Base-by-base conservation (phyloP, 2,797 vertebrate genomes). In the Coendou prehensilis region DNA sequence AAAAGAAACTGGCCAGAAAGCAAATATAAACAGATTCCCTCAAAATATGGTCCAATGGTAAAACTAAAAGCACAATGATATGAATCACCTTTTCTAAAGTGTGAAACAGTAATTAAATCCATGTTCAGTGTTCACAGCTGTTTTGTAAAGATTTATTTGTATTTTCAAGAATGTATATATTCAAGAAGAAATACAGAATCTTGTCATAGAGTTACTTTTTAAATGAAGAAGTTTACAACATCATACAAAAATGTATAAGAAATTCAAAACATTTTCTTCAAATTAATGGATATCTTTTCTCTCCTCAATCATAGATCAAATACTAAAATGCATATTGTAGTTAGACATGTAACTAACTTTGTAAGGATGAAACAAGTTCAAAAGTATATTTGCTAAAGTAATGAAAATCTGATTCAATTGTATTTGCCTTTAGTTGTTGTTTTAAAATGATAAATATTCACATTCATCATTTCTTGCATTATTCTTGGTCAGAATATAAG, bases 61-160 rank as follows among this genome's bases (percentile, higher is more conserved):
- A 85, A 41, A 79, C 15, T 78, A 18, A 91, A 63, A 89, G 47
- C 3, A 59, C 1, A 33, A 30, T 18, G 67, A 20, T 14, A 54
- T 64, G 13, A 89, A 50, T 56, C 6, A 81, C 3, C 7, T 59
- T 89, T 86, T 59, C 54, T 78, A 88, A 78, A 54, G 0, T 54
- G 71, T 17, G 28, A 45, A 81, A 63, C 5, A 82, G 69, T 54
- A 59, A 63, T 3, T 18, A 96, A 94, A 79, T 26, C 61, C 23
- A 37, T 69, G 73, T 86, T 75, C 20, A 96, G 2, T 8, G 4
- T 87, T 89, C 52, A 86, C n/a, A 88, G 30, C 20, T 41, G 28
- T 41, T 71, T 45, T 67, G 4, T 81, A 93, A 37, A 2, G 84
- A 50, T 76, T 87, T 94, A 93, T 61, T 97, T 91, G 33, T 6